Base-by-base conservation (phyloP, 2,113 vertebrate genomes). In the Polypterus bichir region DNA sequence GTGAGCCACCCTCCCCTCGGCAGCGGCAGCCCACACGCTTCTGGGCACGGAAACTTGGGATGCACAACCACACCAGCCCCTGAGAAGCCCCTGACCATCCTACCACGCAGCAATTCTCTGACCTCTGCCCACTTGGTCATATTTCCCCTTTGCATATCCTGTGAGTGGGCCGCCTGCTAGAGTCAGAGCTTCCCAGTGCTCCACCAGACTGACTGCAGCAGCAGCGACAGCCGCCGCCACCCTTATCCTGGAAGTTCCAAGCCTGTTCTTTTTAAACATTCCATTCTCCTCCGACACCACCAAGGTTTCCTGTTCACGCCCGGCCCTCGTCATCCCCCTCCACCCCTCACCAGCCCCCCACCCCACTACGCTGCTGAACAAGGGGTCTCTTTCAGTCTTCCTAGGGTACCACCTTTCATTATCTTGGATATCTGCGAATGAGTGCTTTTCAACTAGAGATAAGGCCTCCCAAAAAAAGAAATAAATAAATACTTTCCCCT, bases 181-280 rank as follows among this genome's bases (percentile, higher is more conserved):
- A 70, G 73, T 60, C 77, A 74, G 66, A 66, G 65, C 75, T 76
- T 74, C 78, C 76, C 74, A 71, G 68, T 46, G 57, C 65, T 67
- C 66, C 64, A 71, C 68, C 74, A 65, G 65, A 70, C 61, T 66
- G 27, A 47, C 62, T 62, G 69, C 62, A 62, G 57, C 63, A 48
- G 54, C 62, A 68, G 69, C 62, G 60, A 54, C 63, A 48, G 54
- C 62, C 67, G 78, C 73, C 76, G 72, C 78, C 69, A 74, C 85
- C 81, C 83, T 82, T 73, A 69, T 86, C 83, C 84, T 86, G 88
- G 84, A 84, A 83, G 82, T 83, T 67, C 77, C 76, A 75, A 83
- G 78, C 71, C 68, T 73, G 73, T 66, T 78, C 81, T 83, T 86
- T 83, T 78, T 75, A 83, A 87, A 86, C 81, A 87, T 89, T 91